Base-by-base conservation (phyloP, 2,113 vertebrate genomes). In the Urocitellus parryii region DNA sequence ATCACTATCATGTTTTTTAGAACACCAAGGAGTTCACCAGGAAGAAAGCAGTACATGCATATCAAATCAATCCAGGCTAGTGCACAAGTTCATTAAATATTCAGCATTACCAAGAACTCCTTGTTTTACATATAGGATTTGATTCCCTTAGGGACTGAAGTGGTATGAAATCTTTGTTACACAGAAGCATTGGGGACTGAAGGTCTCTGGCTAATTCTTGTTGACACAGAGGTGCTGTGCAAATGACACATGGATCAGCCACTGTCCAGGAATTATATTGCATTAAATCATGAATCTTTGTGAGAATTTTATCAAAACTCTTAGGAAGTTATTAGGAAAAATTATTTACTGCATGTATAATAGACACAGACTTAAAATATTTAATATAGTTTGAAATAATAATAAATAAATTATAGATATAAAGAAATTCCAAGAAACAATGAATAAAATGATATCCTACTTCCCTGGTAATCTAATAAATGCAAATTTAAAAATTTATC, bases 11-110 rank as follows among this genome's bases (percentile, higher is more conserved):
- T 88, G 86, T 96, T 98, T 98, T 98, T 90, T 97, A 95, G 93
- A 96, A 89, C 80, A 88, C 96, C 96, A 74, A 97, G 91, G 95
- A 97, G 84, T 98, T 97, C 94, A 96, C 91, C 70, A 81, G 74
- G 72, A 94, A 87, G 93, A 80, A 86, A 83, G 82, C 20, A 56
- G 34, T 48, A 34, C 45, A 7, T n/a, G 67, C 56, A 76, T 96
- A 92, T 97, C 91, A 80, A 73, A 94, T 97, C 91, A 37, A 72
- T 97, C 87, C 90, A 97, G 97, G 93, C 72, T 92, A 90, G 95
- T 95, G 95, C 94, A 96, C 53, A 91, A 78, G 94, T 97, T 97
- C 97, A 98, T 97, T 97, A 98, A 98, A 97, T 97, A 98, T 98
- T 98, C 97, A 98, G 86, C 89, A 95, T 89, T 88, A 90, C 86